Base-by-base conservation (phyloP, 1,140 invertebrate genomes). In the Macrobrachium rosenbergii region DNA sequence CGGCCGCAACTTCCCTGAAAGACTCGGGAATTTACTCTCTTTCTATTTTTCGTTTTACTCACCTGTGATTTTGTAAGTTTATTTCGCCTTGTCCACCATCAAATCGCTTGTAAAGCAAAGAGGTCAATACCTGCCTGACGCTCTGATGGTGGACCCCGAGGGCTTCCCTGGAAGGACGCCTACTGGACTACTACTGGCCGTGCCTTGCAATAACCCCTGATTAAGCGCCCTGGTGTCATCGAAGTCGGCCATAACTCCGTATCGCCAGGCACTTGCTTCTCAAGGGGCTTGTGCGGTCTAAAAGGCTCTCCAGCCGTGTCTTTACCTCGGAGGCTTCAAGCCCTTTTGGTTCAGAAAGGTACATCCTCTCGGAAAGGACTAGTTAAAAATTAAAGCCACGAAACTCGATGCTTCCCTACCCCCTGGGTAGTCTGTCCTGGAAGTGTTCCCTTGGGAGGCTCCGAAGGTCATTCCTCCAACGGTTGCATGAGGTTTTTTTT, bases 371-470 rank as follows among this genome's bases (percentile, higher is more conserved):
- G 37, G 73, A 75, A 75, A 75, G 73, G 73, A 75, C 73, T 75
- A 75, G 73, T 75, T 75, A 75, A 75, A 75, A 75, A 75, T 75
- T 75, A 52, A 75, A 75, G 73, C 73, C 73, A 75, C 73, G 19
- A 23, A 43, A 75, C 73, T 19, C 73, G 73, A 75, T 43, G 17
- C 37, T 52, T 52, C 28, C 2, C 37, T 23, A 19, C 52, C 52
- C 14, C 73, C 52, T 52, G 52, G 52, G 52, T 45, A 28, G 72
- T 45, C 73, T 45, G 73, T 52, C 37, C 14, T 14, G 52, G 37
- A 75, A 75, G 8, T 45, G 73, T 16, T 45, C 73, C 52, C 73
- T 52, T 14, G 73, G 73, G 73, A 75, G n/a, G 37, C 73, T 45
- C 14, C 28, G 37, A 21, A 52, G 52, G 52, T 52, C 52, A 52